Evolutionary conservation across 2,888 invertebrate species (phyloP).

Genomic region (Microctonus brassicae): DNA sequence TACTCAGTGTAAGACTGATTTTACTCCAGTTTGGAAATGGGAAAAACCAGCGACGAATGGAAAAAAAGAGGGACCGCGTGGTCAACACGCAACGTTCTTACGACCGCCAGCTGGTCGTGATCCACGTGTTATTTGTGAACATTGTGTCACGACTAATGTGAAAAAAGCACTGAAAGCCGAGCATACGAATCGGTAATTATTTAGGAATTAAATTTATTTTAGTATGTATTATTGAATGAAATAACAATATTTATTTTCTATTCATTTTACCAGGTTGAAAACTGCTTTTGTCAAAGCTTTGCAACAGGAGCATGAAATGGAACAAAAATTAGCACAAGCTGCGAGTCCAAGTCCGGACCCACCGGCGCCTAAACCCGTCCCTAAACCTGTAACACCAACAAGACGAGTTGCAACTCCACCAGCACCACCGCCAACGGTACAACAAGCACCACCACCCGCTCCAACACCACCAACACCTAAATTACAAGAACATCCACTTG

Average conservation of each 20-base stretch:
- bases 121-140: conserved; percentile 94
- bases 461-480: conserved; percentile 74
- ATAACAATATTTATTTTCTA: too few species aligned
- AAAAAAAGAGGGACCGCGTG: conserved; percentile 70
- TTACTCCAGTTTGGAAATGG: conserved; percentile 99
- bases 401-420: conserved; percentile 73
- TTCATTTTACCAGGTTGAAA: conserved; percentile 78
- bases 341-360: conserved; percentile 71
- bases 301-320: conserved; percentile 98
- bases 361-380: conserved; percentile 71
- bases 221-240: background rate
- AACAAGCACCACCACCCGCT: conserved; percentile 70
- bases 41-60: conserved; percentile 77
- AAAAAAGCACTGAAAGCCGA: conserved; percentile 98
- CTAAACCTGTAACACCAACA: conserved; percentile 72
- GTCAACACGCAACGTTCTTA: conserved; percentile 68
- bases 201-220: background rate
- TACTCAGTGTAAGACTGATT: conserved; percentile 98
- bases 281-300: conserved; percentile 98
- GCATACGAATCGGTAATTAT: conserved; percentile 86
- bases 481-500: conserved; percentile 68
- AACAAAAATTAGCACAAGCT: conserved; percentile 85
- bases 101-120: conserved; percentile 74
- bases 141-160: conserved; percentile 97
- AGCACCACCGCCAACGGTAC: conserved; percentile 68